These are phyloP conservation scores for Drosophila miranda DNA, from an alignment of 1,140 invertebrate genomes.

Conservation along the genomic window DNA sequence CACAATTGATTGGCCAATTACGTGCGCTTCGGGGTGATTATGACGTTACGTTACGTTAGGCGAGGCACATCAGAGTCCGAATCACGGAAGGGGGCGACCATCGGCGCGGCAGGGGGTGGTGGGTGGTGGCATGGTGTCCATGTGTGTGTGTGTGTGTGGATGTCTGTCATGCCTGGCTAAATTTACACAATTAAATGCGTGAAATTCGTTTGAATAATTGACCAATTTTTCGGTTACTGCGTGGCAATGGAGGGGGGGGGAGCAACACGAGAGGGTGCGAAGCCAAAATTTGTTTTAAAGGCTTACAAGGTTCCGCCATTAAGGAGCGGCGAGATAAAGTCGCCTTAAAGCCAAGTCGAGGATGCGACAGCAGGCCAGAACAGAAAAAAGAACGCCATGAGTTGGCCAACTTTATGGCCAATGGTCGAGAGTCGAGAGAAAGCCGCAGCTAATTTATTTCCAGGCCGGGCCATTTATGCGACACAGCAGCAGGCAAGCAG, in stretches of 20 bases:
- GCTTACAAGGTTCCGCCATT: not conserved
- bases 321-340: constrained; percentile 43
- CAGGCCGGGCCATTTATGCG: constrained; percentile 65
- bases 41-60: constrained; percentile 78
- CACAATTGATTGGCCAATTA: constrained; percentile 82
- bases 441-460: constrained; percentile 79
- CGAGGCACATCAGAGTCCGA: constrained; percentile 31
- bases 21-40: constrained; percentile 78
- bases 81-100: constrained; percentile 17
- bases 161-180: constrained; percentile 77
- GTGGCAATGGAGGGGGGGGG: constrained; percentile 11
- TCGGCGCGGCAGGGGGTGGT: constrained; percentile 7
- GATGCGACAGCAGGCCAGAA: not conserved
- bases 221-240: constrained; percentile 63
- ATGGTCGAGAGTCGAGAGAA: constrained; percentile 45
- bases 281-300: constrained; percentile 20
- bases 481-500: constrained; percentile 17
- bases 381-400: constrained; percentile 10
- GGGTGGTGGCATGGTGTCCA: too few relatives aligned
- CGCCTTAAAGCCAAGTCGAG: constrained; percentile 43
- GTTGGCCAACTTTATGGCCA: constrained; percentile 64
- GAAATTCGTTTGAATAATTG: constrained; percentile 81
- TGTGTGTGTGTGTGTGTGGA: constrained; percentile 31
- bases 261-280: constrained; percentile 1
- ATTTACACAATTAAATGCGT: constrained; percentile 80